These are phyloP conservation scores for Peromyscus californicus DNA, from an alignment of 2,113 vertebrate genomes.

Conservation along the genomic window DNA sequence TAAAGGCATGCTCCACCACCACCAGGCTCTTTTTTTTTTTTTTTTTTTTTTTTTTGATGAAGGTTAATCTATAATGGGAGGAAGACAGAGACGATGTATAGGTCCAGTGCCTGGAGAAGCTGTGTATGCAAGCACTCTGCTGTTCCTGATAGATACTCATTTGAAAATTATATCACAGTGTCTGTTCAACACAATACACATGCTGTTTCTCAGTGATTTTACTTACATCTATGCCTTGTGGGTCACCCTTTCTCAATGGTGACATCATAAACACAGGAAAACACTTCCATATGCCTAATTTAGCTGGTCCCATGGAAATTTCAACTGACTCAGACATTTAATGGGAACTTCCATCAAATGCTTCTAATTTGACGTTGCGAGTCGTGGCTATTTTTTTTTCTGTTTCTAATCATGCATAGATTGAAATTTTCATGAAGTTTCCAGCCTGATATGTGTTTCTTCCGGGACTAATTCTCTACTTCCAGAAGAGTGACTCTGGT, in stretches of 20 bases:
- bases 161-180: slow-evolving; percentile 37
- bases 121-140: background rate
- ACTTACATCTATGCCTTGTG: slow-evolving; percentile 55
- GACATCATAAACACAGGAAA: slow-evolving; percentile 41
- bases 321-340: slow-evolving; percentile 54
- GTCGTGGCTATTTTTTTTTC: slow-evolving; percentile 48
- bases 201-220: slow-evolving; percentile 11
- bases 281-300: slow-evolving; percentile 1
- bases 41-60: background rate
- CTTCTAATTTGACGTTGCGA: slow-evolving; percentile 74
- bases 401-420: slow-evolving; percentile 75
- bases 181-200: background rate
- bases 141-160: slow-evolving; percentile 1
- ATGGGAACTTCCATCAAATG: slow-evolving; percentile 70
- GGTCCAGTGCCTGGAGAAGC: background rate
- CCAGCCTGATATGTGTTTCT: slow-evolving; percentile 68
- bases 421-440: slow-evolving; percentile 81
- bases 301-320: slow-evolving; percentile 61
- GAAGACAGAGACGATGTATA: background rate
- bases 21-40: background rate
- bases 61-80: background rate
- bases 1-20: too few species aligned
- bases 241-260: slow-evolving; percentile 1
- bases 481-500: slow-evolving; percentile 69
- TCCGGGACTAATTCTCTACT: slow-evolving; percentile 76